A percentile compares a stretch with the other conserved stretches of the same genome.
Conservation (phyloP, 1,140 invertebrate genomes). For the Daktulosphaira vitifoliae region DNA sequence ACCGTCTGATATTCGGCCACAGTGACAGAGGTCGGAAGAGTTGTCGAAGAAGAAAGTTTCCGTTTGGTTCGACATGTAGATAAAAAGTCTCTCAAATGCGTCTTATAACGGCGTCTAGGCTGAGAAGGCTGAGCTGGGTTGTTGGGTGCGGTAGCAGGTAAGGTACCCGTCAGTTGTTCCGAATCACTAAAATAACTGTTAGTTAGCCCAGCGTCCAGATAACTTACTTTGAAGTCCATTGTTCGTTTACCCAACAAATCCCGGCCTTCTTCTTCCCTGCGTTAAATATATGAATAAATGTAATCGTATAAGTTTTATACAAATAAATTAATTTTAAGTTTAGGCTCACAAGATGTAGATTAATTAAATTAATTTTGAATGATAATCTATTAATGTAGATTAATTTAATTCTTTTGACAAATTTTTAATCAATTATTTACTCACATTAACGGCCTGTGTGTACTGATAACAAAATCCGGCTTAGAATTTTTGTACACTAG, state of each 20-base stretch:
- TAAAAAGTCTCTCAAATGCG: constrained; percentile 82
- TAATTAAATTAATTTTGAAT: not conserved
- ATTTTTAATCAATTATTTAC: constrained; percentile 42
- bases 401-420: not conserved
- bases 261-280: constrained; percentile 93
- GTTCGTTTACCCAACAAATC: constrained; percentile 92
- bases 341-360: too few relatives aligned
- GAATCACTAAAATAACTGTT: constrained; percentile 81
- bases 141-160: constrained; percentile 41
- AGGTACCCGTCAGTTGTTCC: constrained; percentile 61
- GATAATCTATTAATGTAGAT: not conserved
- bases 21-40: constrained; percentile 52
- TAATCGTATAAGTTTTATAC: too few relatives aligned
- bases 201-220: constrained; percentile 82
- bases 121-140: constrained; percentile 51
- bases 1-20: constrained; percentile 66
- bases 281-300: too few relatives aligned
- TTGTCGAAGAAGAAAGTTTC: constrained; percentile 54
- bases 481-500: constrained; percentile 99
- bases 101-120: constrained; percentile 74
- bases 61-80: constrained; percentile 85
- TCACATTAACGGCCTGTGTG: constrained; percentile 94
- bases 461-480: constrained; percentile 96
- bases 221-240: constrained; percentile 98
- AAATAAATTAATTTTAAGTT: too few relatives aligned